Conservation (phyloP, 2,888 invertebrate genomes). For the Melipona bicolor region DNA sequence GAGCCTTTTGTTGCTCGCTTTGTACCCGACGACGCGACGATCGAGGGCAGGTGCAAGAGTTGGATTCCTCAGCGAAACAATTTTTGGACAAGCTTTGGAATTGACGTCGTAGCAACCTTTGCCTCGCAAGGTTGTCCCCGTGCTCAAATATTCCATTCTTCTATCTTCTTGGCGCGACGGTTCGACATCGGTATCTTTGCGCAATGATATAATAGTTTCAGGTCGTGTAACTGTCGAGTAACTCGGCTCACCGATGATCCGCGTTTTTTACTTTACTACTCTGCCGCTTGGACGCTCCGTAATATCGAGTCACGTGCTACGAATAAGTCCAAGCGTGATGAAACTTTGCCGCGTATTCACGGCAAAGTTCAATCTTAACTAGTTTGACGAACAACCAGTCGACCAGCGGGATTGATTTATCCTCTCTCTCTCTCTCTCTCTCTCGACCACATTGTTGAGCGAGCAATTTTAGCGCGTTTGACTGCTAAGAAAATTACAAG, state of each 20-base stretch:
- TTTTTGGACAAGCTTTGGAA: too few relatives aligned
- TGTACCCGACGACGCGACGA: neutral
- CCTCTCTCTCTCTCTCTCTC: too few relatives aligned
- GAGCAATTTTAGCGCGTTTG: neutral
- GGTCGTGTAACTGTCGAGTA: too few relatives aligned
- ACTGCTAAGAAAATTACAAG: neutral
- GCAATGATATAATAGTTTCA: conserved; percentile 11
- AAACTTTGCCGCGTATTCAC: neutral
- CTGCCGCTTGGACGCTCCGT: neutral
- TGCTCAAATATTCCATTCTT: neutral
- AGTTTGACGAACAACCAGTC: too few relatives aligned
- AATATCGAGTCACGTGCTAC: conserved; percentile 12
- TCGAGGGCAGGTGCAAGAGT: conserved; percentile 31
- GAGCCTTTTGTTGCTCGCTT: neutral
- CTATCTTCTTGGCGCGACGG: too few relatives aligned
- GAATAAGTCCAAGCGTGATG: neutral
- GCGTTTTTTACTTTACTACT: neutral
- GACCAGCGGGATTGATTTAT: neutral
- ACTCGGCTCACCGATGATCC: neutral
- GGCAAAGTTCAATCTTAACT: conserved; percentile 3
- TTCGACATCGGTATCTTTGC: conserved; percentile 5
- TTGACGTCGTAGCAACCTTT: too few relatives aligned
- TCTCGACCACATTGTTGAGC: neutral
- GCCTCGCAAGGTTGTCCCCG: neutral
- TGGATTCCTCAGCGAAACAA: neutral